Evolutionary conservation across 1,140 invertebrate genomes (phyloP), one percentile per base, ranked within the genome.

Genomic region (Drosophila sechellia): DNA sequence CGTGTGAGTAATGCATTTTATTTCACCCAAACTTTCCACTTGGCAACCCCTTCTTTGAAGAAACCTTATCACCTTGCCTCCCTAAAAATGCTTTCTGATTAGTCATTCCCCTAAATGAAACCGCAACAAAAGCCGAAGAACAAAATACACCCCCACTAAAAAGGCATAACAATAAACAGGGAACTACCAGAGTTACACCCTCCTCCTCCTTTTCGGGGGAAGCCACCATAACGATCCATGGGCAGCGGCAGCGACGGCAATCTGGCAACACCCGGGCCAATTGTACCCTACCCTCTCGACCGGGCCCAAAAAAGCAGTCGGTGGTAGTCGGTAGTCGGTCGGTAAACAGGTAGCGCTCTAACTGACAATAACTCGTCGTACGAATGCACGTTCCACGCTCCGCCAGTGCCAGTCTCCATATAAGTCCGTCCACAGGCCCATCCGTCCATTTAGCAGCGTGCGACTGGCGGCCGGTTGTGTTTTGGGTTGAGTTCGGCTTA

Each of bases 281-380:
- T 74, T 46, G 53, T 58, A 56, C 60, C 46, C 60, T 58, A 76
- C 72, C 71, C 59, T 45, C 60, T 49, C 58, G 52, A 57, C 50
- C 45, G 55, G 27, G 54, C 40, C 40, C 17, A 56, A 71, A 71
- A 71, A 71, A 73, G 45, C 37, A 56, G 60, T 64, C 48, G 69
- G 70, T 63, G 46, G 60, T 56, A 65, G 87, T 83, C 73, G 81
- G 84, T 76, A 75, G 87, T 83, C 68, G 87, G 84, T 65, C 81
- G 81, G 84, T 89, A 89, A 89, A 89, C 84, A 90, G 84, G 84
- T 89, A 89, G 84, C 84, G 86, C 84, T 89, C 84, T 89, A 89
- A 89, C 84, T 89, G 84, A 89, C 84, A 89, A 89, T 89, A 89
- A 89, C 84, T 89, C 84, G 84, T 87, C 84, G 79, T 89, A 77